These are phyloP conservation scores for Deilephila porcellus DNA, from an alignment of 2,888 invertebrate genomes.

Conservation along the genomic window DNA sequence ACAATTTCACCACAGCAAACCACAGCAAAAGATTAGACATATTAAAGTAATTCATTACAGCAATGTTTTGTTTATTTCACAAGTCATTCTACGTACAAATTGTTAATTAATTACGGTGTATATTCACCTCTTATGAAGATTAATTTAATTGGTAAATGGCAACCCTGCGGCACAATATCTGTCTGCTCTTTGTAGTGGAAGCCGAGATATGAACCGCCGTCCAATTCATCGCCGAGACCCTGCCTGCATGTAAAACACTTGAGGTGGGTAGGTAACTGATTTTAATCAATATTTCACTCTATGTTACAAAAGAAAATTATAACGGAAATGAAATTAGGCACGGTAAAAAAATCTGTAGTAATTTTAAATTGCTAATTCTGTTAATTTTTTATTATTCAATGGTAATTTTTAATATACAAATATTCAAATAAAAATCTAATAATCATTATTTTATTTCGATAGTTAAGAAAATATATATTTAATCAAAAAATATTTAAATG, in stretches of 20 bases:
- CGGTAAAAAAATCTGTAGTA: not conserved
- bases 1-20: no score
- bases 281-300: not conserved
- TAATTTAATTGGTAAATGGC: constrained; percentile 31
- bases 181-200: constrained; percentile 54
- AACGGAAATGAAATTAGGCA: no score
- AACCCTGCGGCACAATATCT: constrained; percentile 51
- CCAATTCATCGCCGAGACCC: constrained; percentile 51
- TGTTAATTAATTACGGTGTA: not conserved
- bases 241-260: constrained; percentile 1
- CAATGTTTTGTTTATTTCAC: no score
- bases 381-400: no score
- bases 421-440: no score
- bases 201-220: constrained; percentile 54
- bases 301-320: not conserved
- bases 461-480: no score
- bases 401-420: no score
- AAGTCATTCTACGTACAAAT: not conserved
- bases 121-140: not conserved
- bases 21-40: no score
- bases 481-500: no score
- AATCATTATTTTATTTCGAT: no score
- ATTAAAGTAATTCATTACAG: no score
- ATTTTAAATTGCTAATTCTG: no score
- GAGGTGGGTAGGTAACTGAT: not conserved